These are phyloP conservation scores for Lasioglossum marginatum DNA, from an alignment of 2,888 invertebrate species.

Conservation along the genomic window DNA sequence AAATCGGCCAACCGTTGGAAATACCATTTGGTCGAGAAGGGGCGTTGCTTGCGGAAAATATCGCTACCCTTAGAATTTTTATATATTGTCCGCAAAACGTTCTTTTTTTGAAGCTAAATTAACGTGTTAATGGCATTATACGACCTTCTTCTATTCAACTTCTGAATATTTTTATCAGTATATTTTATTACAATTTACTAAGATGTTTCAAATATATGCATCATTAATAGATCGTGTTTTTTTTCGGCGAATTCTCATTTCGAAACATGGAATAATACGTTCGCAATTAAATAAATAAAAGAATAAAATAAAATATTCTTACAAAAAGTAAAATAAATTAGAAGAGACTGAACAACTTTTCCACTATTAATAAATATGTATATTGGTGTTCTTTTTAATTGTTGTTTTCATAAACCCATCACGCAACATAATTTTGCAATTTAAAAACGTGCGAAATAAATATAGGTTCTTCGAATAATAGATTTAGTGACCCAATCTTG, in stretches of 20 bases:
- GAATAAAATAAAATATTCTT: too few relatives aligned
- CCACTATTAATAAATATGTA: too few relatives aligned
- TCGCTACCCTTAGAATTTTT: neutral
- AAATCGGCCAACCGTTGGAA: slow-evolving; percentile 55
- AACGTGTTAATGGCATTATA: neutral
- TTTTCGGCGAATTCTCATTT: too few relatives aligned
- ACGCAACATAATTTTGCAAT: too few relatives aligned
- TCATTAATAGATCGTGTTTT: neutral
- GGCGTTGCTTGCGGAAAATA: slow-evolving; percentile 26
- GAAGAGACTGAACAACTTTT: too few relatives aligned
- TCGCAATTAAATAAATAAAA: neutral
- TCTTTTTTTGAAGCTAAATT: neutral
- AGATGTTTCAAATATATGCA: neutral
- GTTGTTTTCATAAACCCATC: neutral
- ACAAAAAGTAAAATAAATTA: too few relatives aligned
- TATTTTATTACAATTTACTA: neutral
- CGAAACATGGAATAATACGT: neutral
- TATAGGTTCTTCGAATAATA: too few relatives aligned
- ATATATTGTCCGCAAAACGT: neutral
- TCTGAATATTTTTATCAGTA: too few relatives aligned
- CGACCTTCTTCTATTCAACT: neutral
- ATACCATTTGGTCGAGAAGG: slow-evolving; percentile 62
- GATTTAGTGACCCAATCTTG: too few relatives aligned
- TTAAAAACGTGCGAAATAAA: too few relatives aligned
- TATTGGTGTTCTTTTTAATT: neutral